Evolutionary conservation across 2,888 invertebrate genomes (phyloP).

Genomic region (Lacanobia oleracea): DNA sequence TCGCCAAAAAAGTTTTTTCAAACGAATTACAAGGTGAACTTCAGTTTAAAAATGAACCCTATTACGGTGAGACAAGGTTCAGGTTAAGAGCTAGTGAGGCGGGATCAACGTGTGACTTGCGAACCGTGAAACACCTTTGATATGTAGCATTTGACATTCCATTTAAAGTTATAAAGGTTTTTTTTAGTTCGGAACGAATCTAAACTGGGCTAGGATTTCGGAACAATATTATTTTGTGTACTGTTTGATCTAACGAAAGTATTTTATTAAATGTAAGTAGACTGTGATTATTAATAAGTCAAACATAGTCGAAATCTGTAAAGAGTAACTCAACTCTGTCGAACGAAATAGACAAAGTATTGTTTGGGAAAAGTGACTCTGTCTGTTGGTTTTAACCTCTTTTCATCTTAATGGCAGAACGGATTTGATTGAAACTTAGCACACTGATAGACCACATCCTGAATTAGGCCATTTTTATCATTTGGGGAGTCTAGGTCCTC

Average conservation of each 20-base stretch:
- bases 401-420: too few species aligned
- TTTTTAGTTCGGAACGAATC: constrained; percentile 19
- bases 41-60: constrained; percentile 25
- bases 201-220: constrained; percentile 25
- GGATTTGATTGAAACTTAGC: too few species aligned
- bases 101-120: constrained; percentile 23
- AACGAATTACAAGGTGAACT: constrained; percentile 15
- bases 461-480: too few species aligned
- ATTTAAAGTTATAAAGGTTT: constrained; percentile 55
- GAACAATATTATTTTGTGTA: background rate
- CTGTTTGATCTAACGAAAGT: background rate
- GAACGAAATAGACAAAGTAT: too few species aligned
- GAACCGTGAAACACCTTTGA: constrained; percentile 60
- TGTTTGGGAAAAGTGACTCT: too few species aligned
- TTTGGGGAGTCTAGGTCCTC: too few species aligned
- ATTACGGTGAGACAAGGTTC: background rate
- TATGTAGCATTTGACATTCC: constrained; percentile 63
- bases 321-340: too few species aligned
- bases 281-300: too few species aligned
- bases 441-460: too few species aligned
- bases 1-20: constrained; percentile 36
- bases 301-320: too few species aligned
- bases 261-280: background rate
- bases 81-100: background rate
- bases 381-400: too few species aligned